phyloP scores from a whole-genome alignment of 2,888 invertebrate species.

The Diploptera punctata region DNA sequence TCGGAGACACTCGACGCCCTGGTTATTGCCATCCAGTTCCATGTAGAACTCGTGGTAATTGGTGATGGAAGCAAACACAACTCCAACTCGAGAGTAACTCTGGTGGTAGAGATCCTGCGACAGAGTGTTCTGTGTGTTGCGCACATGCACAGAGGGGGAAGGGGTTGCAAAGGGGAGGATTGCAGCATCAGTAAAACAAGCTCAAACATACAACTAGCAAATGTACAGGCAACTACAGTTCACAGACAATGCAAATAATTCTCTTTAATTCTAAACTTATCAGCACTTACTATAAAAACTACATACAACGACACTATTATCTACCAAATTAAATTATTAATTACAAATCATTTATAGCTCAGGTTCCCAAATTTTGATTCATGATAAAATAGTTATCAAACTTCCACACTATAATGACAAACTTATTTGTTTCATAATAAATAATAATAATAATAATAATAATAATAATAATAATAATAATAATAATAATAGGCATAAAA shows the following conservation, averaged over 20 bases:
- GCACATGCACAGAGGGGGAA: constrained; percentile 18
- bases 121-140: constrained; percentile 41
- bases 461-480: no score
- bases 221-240: constrained; percentile 13
- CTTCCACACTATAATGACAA: no score
- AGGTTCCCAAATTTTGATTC: no score
- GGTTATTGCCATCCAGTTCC: constrained; percentile 90
- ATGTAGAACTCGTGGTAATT: constrained; percentile 95
- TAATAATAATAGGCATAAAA: no score
- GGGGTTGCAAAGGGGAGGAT: neutral
- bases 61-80: constrained; percentile 91
- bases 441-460: no score
- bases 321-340: no score
- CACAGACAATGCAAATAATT: constrained; percentile 9
- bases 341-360: no score
- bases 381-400: no score
- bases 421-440: no score
- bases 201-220: constrained; percentile 29
- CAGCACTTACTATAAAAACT: no score
- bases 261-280: no score
- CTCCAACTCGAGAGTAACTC: constrained; percentile 88
- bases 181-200: constrained; percentile 32
- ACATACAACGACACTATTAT: no score
- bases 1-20: constrained; percentile 87
- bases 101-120: constrained; percentile 90